Conservation (phyloP, 2,113 vertebrate genomes). For the Sebastes schlegelii region DNA sequence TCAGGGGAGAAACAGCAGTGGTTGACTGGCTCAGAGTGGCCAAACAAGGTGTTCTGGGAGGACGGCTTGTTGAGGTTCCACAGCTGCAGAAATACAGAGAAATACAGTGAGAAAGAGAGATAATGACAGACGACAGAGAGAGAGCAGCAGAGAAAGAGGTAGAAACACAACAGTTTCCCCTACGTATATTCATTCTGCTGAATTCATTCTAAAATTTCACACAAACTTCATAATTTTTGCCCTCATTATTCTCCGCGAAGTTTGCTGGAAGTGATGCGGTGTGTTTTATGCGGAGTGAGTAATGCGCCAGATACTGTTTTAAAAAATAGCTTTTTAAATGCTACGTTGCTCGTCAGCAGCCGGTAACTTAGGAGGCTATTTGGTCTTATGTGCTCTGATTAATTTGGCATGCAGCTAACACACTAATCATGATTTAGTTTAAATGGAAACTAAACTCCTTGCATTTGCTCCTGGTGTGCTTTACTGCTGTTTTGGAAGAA, state of each 20-base stretch:
- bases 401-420: too few species aligned
- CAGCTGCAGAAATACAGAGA: constrained; percentile 79
- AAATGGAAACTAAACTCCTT: neutral
- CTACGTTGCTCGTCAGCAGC: too few species aligned
- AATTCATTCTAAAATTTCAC: too few species aligned
- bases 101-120: neutral
- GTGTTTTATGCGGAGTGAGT: too few species aligned
- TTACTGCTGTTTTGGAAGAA: neutral
- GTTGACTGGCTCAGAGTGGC: constrained; percentile 88
- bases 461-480: neutral
- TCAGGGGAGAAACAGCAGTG: constrained; percentile 97
- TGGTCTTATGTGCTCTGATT: too few species aligned
- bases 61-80: constrained; percentile 90
- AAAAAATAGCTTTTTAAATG: too few species aligned
- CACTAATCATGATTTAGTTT: neutral
- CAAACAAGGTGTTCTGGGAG: constrained; percentile 95
- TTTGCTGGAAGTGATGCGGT: too few species aligned
- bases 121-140: neutral
- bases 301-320: too few species aligned
- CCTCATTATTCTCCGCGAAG: too few species aligned
- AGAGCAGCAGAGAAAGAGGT: neutral
- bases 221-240: too few species aligned
- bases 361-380: too few species aligned
- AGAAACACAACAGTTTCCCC: neutral
- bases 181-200: too few species aligned